phyloP scores from a whole-genome alignment of 1,140 invertebrate genomes.

The Babylonia areolata region DNA sequence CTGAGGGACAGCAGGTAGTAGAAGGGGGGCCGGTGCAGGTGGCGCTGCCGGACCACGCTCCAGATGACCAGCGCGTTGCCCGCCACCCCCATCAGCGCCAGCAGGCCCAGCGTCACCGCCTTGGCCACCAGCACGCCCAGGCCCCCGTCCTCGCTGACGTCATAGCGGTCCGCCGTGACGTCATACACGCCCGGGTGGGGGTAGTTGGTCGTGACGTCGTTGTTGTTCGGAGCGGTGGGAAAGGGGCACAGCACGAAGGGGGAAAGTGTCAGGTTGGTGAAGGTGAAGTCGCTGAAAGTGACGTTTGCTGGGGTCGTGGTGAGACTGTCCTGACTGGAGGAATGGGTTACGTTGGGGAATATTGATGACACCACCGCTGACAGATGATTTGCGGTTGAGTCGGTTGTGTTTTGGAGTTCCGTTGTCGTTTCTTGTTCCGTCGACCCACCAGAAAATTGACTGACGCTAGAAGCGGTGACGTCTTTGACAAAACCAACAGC shows the following conservation, averaged over 20 bases:
- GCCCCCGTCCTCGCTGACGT: neutral
- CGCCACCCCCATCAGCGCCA: conserved; percentile 58
- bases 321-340: neutral
- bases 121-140: conserved; percentile 26
- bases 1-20: conserved; percentile 68
- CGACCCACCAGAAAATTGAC: neutral
- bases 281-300: neutral
- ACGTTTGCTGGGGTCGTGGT: neutral
- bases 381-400: neutral
- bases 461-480: neutral
- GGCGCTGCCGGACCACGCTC: conserved; percentile 58
- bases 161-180: neutral
- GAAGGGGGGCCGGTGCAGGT: conserved; percentile 67
- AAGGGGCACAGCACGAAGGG: neutral
- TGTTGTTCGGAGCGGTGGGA: neutral
- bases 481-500: neutral
- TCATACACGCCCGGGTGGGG: neutral
- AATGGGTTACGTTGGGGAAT: neutral
- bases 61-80: conserved; percentile 62
- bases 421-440: neutral
- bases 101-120: conserved; percentile 46
- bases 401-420: neutral
- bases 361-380: neutral
- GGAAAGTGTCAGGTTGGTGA: too few relatives aligned
- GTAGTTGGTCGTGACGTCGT: neutral